Percentiles rank a stretch among this genome's conserved stretches.
These are phyloP conservation scores for Ormyrus nitidulus DNA, from an alignment of 2,888 invertebrate genomes.

Conservation along the genomic window DNA sequence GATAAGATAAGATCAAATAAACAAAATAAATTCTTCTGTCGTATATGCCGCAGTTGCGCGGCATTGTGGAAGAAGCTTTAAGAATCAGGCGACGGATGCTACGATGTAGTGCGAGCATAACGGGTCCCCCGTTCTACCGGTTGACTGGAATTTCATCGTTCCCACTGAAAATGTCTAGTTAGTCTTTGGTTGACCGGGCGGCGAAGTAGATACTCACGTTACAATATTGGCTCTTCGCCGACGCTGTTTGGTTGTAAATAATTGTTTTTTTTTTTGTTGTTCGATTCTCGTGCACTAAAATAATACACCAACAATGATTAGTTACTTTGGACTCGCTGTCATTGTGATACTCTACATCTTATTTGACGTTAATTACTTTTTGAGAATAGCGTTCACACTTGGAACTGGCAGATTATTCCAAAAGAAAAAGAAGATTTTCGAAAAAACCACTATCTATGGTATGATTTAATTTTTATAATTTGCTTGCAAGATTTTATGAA, in stretches of 20 bases:
- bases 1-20: too few relatives aligned
- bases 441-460: constrained; percentile 86
- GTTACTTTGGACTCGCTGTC: constrained; percentile 51
- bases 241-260: too few relatives aligned
- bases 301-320: constrained; percentile 40
- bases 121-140: constrained; percentile 20
- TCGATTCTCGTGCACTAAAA: not conserved
- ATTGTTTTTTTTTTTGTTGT: too few relatives aligned
- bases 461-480: constrained; percentile 68
- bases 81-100: constrained; percentile 26
- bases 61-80: too few relatives aligned
- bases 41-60: too few relatives aligned
- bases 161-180: constrained; percentile 3
- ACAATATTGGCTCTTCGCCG: not conserved
- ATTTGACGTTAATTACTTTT: constrained; percentile 89
- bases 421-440: constrained; percentile 83
- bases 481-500: too few relatives aligned
- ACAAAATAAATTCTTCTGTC: too few relatives aligned
- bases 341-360: constrained; percentile 81
- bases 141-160: constrained; percentile 14
- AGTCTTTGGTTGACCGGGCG: constrained; percentile 43
- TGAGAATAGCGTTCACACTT: constrained; percentile 84
- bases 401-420: constrained; percentile 82
- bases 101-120: constrained; percentile 1
- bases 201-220: constrained; percentile 16